Evolutionary conservation across 2,888 invertebrate genomes (phyloP).

Genomic region (Dicroscelio sp.): DNA sequence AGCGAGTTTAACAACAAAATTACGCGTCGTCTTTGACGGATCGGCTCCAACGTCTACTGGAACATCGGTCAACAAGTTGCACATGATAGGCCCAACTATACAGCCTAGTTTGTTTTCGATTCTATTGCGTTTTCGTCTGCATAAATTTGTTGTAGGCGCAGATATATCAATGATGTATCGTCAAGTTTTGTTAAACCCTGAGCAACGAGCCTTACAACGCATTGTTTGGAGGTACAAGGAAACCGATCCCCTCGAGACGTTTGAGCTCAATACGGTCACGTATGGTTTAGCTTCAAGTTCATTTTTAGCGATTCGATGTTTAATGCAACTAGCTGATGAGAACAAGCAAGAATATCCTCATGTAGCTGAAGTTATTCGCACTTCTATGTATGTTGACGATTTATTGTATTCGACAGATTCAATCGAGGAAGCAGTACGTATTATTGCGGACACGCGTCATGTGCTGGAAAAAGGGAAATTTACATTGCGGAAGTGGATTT

Average conservation of each 20-base stretch:
- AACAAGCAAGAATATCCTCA: too few relatives aligned
- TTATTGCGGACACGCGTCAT: neutral
- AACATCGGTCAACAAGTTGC: constrained; percentile 82
- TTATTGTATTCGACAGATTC: neutral
- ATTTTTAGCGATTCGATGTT: constrained; percentile 79
- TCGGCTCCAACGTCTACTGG: constrained; percentile 82
- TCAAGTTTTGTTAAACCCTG: constrained; percentile 56
- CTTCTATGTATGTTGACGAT: constrained; percentile 57
- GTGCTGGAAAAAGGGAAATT: constrained; percentile 44
- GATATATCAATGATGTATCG: constrained; percentile 87
- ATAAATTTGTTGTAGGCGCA: constrained; percentile 81
- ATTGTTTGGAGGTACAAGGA: constrained; percentile 84
- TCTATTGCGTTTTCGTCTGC: constrained; percentile 78
- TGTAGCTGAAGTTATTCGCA: constrained; percentile 22
- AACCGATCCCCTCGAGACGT: constrained; percentile 43
- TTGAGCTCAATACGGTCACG: constrained; percentile 80
- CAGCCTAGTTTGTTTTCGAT: constrained; percentile 77
- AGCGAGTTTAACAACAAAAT: constrained; percentile 83
- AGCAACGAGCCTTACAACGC: constrained; percentile 79
- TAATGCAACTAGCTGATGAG: constrained; percentile 81
- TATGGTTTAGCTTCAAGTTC: constrained; percentile 84
- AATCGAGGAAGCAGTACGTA: constrained; percentile 27
- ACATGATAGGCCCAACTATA: constrained; percentile 81
- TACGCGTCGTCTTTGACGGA: constrained; percentile 88
- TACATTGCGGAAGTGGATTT: constrained; percentile 48